phyloP scores from a whole-genome alignment of 2,797 vertebrate species.

The Eidolon dupreanum region DNA sequence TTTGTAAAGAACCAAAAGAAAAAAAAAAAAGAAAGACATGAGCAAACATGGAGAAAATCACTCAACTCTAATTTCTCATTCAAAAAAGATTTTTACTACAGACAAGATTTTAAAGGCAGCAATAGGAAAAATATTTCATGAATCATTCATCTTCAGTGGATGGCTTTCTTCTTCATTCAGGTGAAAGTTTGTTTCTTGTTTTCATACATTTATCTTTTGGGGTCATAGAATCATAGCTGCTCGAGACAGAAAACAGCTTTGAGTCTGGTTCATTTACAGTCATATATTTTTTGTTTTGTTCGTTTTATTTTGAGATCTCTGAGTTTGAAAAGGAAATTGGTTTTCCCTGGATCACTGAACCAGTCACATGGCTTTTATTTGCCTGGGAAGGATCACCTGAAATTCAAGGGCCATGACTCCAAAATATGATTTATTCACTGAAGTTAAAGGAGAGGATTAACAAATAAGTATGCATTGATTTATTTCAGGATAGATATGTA shows the following conservation, averaged over 20 bases:
- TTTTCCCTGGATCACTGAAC: constrained; percentile 49
- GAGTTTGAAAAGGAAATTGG: constrained; percentile 47
- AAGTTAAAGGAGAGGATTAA: background rate
- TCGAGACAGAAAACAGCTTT: constrained; percentile 5
- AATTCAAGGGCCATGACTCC: background rate
- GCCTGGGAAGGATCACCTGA: background rate
- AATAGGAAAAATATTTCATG: background rate
- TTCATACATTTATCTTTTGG: background rate
- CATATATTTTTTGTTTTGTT: background rate
- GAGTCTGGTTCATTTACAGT: background rate
- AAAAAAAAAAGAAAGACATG: background rate
- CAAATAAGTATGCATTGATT: constrained; percentile 17
- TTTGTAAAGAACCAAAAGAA: background rate
- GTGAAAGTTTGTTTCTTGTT: background rate
- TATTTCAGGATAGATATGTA: constrained; percentile 27
- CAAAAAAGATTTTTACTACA: background rate
- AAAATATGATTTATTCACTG: constrained; percentile 27
- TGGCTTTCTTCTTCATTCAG: background rate
- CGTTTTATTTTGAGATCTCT: constrained; percentile 21
- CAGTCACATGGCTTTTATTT: background rate
- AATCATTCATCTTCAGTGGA: background rate
- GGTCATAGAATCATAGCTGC: constrained; percentile 1
- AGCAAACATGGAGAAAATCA: background rate
- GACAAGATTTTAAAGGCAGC: background rate
- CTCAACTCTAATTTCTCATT: background rate